Base-by-base conservation (phyloP, 2,113 vertebrate genomes). In the Cephalopterus ornatus region DNA sequence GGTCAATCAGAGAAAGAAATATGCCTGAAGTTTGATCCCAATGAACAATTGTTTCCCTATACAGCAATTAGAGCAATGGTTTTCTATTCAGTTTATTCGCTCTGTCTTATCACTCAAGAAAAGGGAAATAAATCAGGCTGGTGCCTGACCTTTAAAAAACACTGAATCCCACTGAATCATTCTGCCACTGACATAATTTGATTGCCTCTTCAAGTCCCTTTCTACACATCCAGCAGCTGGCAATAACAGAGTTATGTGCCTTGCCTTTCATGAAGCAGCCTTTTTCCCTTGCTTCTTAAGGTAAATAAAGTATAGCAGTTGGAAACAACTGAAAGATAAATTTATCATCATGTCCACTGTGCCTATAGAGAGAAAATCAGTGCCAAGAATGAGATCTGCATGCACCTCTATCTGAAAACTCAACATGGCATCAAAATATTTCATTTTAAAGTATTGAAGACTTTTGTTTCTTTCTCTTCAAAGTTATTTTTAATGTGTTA, bases 61-160 rank as follows among this genome's bases (percentile, higher is more conserved):
- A 37, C 14, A 72, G 22, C 46, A 90, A 73, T 92, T 77, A 93
- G 9, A 82, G 22, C 42, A 80, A 88, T 70, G 21, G 63, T 37
- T 94, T 95, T 86, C 73, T 83, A 30, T 77, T 90, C 72, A 52
- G 24, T 63, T 96, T 85, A 62, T 97, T 88, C 83, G 76, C 50
- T 73, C 68, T 75, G 39, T 41, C 66, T 73, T 90, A 83, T 83
- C 66, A 91, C 32, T 95, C 90, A 94, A 90, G 88, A 73, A 96
- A 96, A 77, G 27, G 32, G 33, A 94, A 93, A 93, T 95, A 95
- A 91, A 94, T 95, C 63, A 92, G 42, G 30, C 62, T 80, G 9
- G 42, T 77, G 8, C 35, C 62, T 93, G 85, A 93, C 92, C 92
- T 96, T 96, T 96, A 89, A 92, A 80, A 92, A 84, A 78, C 70